These are phyloP conservation scores for Oreochromis aureus DNA, from an alignment of 2,113 vertebrate genomes.

Conservation along the genomic window DNA sequence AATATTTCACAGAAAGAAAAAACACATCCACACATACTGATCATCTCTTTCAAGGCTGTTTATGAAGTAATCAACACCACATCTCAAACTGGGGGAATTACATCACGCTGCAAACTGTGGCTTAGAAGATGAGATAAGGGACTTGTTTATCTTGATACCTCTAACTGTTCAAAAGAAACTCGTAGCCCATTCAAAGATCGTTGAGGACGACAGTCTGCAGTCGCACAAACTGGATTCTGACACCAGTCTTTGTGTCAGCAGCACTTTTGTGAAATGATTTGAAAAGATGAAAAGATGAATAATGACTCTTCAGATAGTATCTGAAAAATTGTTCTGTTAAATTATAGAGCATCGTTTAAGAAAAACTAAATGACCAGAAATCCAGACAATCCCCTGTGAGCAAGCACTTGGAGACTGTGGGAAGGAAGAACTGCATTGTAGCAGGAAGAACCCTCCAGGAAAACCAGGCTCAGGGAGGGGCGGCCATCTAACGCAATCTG, in stretches of 20 bases:
- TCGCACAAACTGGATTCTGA: not conserved
- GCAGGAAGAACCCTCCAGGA: not conserved
- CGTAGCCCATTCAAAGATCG: not conserved
- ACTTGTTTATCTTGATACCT: not conserved
- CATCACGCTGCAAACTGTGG: not conserved
- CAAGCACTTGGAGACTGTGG: not conserved
- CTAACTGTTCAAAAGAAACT: not conserved
- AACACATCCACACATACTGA: not conserved
- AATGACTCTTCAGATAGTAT: not conserved
- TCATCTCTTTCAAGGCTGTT: not conserved
- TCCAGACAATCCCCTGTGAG: not conserved
- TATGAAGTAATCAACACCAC: not conserved
- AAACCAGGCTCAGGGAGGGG: not conserved
- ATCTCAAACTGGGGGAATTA: not conserved
- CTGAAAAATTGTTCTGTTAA: not conserved
- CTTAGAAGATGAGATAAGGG: not conserved
- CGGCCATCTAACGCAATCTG: not conserved
- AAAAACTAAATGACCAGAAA: not conserved
- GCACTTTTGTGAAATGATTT: not conserved
- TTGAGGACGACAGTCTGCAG: not conserved
- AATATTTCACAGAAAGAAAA: not conserved
- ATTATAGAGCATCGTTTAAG: not conserved
- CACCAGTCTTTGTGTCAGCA: not conserved
- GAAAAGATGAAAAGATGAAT: not conserved
- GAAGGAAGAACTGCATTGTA: not conserved